phyloP scores from a whole-genome alignment of 2,797 vertebrate genomes.

The Psittacula derbiana region DNA sequence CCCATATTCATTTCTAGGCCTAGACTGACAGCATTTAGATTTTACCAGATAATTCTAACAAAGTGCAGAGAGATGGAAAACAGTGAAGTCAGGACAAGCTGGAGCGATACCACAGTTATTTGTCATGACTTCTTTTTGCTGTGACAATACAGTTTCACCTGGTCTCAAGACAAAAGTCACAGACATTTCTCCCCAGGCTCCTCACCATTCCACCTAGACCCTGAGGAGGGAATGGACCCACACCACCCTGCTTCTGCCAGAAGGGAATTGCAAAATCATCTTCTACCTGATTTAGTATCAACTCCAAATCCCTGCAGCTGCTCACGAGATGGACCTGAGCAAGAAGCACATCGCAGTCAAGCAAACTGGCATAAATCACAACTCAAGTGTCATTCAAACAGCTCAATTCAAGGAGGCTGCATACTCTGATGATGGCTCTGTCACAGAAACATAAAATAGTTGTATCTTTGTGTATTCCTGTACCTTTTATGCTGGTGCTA shows the following conservation, averaged over 20 bases:
- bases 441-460: background rate
- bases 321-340: background rate
- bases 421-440: background rate
- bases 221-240: background rate
- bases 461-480: background rate
- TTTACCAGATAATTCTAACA: background rate
- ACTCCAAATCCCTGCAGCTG: background rate
- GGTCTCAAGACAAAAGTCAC: background rate
- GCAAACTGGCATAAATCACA: slow-evolving; percentile 1
- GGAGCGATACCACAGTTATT: background rate
- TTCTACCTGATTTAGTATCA: background rate
- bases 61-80: background rate
- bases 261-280: background rate
- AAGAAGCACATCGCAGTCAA: background rate
- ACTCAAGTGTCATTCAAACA: background rate
- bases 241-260: background rate
- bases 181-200: background rate
- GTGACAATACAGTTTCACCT: background rate
- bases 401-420: background rate
- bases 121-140: background rate
- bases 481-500: background rate
- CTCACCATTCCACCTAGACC: background rate
- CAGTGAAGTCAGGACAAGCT: background rate
- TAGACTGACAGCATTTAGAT: background rate
- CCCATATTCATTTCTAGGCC: background rate